These are phyloP conservation scores for Clarias fuscus DNA, from an alignment of 2,797 vertebrate genomes.

Conservation along the genomic window DNA sequence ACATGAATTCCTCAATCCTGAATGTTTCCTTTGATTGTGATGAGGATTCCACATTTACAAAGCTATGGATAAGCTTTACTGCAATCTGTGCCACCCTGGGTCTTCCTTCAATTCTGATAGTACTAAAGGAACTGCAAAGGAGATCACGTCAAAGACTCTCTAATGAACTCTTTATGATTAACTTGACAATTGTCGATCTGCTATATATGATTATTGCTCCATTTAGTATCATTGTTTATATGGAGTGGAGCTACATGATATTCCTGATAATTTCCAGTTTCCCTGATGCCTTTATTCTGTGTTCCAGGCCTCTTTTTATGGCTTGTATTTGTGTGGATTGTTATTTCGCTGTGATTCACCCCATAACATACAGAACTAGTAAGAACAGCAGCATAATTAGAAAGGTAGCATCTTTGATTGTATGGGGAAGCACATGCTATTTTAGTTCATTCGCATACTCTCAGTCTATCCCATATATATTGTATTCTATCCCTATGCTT, in stretches of 20 bases:
- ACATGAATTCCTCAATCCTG: background rate
- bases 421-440: too few relatives aligned
- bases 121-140: too few relatives aligned
- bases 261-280: slow-evolving; percentile 36
- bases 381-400: slow-evolving; percentile 59
- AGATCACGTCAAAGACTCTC: background rate
- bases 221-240: background rate
- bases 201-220: rapidly evolving
- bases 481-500: slow-evolving; percentile 33
- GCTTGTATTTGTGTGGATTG: slow-evolving; percentile 69
- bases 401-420: slow-evolving; percentile 20
- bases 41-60: background rate
- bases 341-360: slow-evolving; percentile 71
- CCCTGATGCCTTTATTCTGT: background rate
- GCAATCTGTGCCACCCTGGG: too few relatives aligned
- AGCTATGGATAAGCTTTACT: too few relatives aligned
- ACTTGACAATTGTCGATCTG: background rate
- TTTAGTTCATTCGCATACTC: too few relatives aligned
- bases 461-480: too few relatives aligned
- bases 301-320: slow-evolving; percentile 69
- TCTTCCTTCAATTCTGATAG: too few relatives aligned
- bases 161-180: background rate
- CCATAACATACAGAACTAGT: slow-evolving; percentile 64
- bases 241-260: too few relatives aligned
- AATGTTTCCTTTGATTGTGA: background rate